Conservation (phyloP, 2,797 vertebrate genomes). For the Scolopax rusticola region DNA sequence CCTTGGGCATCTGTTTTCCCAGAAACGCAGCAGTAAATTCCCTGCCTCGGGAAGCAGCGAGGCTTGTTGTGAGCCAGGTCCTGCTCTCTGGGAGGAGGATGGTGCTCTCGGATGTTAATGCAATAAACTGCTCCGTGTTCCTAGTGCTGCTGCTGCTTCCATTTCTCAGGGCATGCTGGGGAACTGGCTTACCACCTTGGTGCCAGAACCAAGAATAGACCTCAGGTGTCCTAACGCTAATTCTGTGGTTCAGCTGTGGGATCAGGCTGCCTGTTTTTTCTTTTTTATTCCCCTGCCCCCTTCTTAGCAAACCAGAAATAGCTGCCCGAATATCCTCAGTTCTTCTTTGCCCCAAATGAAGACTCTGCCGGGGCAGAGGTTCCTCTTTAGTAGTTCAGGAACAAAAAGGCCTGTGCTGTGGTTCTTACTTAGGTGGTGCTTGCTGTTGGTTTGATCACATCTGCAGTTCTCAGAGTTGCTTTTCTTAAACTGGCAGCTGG, state of each 20-base stretch:
- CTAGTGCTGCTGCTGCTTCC: not conserved
- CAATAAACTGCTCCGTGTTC: not conserved
- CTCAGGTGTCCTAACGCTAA: constrained; percentile 59
- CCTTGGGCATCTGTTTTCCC: not conserved
- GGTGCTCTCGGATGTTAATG: not conserved
- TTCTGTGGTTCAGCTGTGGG: constrained; percentile 57
- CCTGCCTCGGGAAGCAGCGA: not conserved
- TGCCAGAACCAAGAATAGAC: constrained; percentile 63
- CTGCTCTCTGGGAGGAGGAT: not conserved
- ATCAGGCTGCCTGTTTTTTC: constrained; percentile 1
- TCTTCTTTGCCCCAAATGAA: constrained; percentile 28
- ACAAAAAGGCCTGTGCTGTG: not conserved
- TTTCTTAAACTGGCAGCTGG: not conserved
- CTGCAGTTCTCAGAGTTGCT: not conserved
- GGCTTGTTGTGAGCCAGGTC: not conserved
- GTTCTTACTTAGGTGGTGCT: not conserved
- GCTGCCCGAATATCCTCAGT: not conserved
- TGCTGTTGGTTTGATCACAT: not conserved
- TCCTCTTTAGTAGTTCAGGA: not conserved
- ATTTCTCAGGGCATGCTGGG: not conserved
- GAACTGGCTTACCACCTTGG: constrained; percentile 3
- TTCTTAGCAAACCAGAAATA: constrained; percentile 59
- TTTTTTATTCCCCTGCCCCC: constrained; percentile 31
- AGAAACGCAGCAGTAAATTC: not conserved
- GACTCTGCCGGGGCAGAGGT: not conserved